Conservation (phyloP, 64 coral and sea anemone species). For the Dendronephthya gigantea region DNA sequence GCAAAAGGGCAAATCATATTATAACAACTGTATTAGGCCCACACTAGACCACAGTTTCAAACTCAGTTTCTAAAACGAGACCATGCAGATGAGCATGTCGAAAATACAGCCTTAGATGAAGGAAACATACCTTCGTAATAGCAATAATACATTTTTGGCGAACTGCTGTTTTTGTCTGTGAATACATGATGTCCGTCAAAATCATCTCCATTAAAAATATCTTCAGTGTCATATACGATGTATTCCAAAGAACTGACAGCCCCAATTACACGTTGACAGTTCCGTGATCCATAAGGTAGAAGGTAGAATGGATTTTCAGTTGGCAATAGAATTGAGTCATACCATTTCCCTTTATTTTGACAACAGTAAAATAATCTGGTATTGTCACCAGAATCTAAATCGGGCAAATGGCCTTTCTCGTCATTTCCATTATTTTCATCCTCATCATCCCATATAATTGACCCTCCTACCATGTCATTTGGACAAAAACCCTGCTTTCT, state of each 20-base stretch:
- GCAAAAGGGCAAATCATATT: too few relatives aligned
- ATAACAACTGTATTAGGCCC: too few relatives aligned
- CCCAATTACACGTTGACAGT: neutral
- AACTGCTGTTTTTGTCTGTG: neutral
- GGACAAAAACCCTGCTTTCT: neutral
- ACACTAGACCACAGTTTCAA: too few relatives aligned
- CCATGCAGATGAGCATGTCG: neutral
- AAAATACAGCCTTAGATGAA: too few relatives aligned
- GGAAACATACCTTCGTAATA: neutral
- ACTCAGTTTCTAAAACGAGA: too few relatives aligned
- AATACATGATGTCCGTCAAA: neutral
- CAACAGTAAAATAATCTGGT: neutral
- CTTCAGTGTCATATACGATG: slow-evolving; percentile 8
- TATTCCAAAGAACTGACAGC: slow-evolving; percentile 10
- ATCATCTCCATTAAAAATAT: neutral
- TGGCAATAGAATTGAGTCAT: neutral
- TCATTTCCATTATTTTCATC: neutral
- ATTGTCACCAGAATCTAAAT: neutral
- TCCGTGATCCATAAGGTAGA: neutral
- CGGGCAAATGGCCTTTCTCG: neutral
- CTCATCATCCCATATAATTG: neutral
- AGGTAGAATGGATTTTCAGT: neutral
- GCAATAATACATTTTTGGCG: neutral
- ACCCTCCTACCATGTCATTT: neutral
- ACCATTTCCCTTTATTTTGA: neutral